Conservation (phyloP, 2,888 invertebrate genomes). For the Carcina quercana region DNA sequence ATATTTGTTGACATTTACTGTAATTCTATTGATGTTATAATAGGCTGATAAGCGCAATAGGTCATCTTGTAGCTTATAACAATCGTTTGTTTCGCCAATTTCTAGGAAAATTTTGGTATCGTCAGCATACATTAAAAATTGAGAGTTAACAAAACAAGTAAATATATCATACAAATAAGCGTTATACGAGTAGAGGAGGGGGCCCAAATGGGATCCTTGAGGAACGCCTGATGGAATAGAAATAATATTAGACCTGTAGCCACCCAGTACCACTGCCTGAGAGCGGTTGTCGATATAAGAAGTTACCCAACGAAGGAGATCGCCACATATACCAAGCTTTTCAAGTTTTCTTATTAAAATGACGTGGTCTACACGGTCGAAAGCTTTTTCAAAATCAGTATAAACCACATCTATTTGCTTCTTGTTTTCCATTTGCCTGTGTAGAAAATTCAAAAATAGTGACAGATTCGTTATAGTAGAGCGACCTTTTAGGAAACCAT, state of each 20-base stretch:
- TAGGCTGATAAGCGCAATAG: neutral
- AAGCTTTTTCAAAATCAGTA: constrained; percentile 8
- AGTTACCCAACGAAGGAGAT: constrained; percentile 11
- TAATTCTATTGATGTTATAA: neutral
- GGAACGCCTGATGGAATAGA: neutral
- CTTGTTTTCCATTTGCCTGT: constrained; percentile 8
- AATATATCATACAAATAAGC: neutral
- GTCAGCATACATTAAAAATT: neutral
- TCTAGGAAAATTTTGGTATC: neutral
- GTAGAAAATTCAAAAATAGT: no score
- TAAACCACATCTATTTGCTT: constrained; percentile 13
- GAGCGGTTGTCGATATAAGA: constrained; percentile 8
- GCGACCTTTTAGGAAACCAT: no score
- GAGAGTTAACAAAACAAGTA: neutral
- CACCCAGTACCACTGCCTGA: neutral
- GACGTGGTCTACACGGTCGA: no score
- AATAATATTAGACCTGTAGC: neutral
- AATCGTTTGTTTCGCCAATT: neutral
- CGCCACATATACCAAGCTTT: constrained; percentile 9
- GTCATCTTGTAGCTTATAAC: neutral
- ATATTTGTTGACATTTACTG: neutral
- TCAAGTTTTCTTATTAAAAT: constrained; percentile 9
- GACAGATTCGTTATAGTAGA: no score
- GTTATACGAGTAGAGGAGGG: no score
- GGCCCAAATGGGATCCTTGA: neutral